A percentile compares a stretch with the other conserved stretches of the same genome.
These are phyloP conservation scores for Fragum sueziense DNA, from an alignment of 2,888 invertebrate genomes.

Conservation along the genomic window DNA sequence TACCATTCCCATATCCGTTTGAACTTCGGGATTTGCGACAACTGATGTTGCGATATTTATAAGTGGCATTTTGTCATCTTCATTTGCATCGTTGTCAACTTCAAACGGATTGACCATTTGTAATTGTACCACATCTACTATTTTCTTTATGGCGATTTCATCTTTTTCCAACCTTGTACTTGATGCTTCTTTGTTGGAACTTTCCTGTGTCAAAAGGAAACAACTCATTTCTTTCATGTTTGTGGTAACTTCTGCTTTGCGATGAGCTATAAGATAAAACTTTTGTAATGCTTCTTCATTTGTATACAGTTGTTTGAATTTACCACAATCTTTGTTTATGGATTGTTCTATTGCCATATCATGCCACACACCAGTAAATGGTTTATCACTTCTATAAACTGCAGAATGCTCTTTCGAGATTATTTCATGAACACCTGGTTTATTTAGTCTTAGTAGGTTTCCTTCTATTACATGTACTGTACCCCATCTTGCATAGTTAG, in stretches of 20 bases:
- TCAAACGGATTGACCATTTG: slow-evolving; percentile 33
- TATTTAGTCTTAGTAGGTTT: slow-evolving; percentile 5
- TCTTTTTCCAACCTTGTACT: slow-evolving; percentile 2
- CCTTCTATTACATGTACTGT: slow-evolving; percentile 12
- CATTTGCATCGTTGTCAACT: slow-evolving; percentile 21
- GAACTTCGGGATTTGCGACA: slow-evolving; percentile 16
- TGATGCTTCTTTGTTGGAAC: slow-evolving; percentile 22
- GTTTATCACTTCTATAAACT: slow-evolving; percentile 8
- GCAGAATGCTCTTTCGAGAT: slow-evolving; percentile 5
- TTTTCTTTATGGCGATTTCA: slow-evolving; percentile 7
- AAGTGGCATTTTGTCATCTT: slow-evolving; percentile 24
- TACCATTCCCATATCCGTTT: not conserved
- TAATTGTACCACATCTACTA: slow-evolving; percentile 17
- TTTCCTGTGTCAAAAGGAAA: not conserved
- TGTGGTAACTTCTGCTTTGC: slow-evolving; percentile 26
- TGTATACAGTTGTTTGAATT: slow-evolving; percentile 27
- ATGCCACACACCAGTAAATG: slow-evolving; percentile 39
- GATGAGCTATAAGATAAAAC: slow-evolving; percentile 34
- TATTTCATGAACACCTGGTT: slow-evolving; percentile 3
- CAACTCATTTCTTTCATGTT: slow-evolving; percentile 20
- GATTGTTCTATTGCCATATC: slow-evolving; percentile 37
- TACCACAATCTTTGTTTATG: slow-evolving; percentile 36
- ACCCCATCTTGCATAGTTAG: slow-evolving; percentile 32
- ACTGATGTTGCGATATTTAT: slow-evolving; percentile 35
- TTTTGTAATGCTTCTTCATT: slow-evolving; percentile 29